These are phyloP conservation scores for Drosophila nigritarsus DNA, from an alignment of 2,888 invertebrate genomes.

Conservation along the genomic window DNA sequence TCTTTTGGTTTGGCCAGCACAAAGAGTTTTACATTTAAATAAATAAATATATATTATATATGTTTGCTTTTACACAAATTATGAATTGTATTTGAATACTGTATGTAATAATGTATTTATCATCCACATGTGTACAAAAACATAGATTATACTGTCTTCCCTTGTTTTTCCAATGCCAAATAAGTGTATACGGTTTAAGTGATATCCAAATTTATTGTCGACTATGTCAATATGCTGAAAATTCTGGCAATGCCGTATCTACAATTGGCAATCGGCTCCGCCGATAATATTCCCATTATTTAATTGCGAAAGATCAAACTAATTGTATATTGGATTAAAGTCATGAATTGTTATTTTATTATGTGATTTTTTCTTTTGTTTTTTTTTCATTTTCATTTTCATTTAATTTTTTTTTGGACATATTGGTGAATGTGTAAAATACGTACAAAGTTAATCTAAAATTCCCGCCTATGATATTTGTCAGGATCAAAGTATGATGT, in stretches of 20 bases:
- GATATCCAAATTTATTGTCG: constrained; percentile 1
- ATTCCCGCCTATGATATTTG: constrained; percentile 98
- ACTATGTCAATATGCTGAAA: not conserved
- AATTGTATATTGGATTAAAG: constrained; percentile 48
- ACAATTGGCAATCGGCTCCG: not conserved
- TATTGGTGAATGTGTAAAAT: constrained; percentile 71
- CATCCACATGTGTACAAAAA: constrained; percentile 22
- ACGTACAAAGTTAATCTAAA: constrained; percentile 87
- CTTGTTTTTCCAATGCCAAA: constrained; percentile 33
- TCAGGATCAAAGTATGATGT: constrained; percentile 99
- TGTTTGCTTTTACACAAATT: constrained; percentile 17
- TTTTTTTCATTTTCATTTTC: constrained; percentile 21
- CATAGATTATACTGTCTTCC: constrained; percentile 17
- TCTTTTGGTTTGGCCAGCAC: not conserved
- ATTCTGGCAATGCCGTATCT: not conserved
- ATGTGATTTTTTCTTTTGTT: constrained; percentile 25
- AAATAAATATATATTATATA: constrained; percentile 11
- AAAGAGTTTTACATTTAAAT: constrained; percentile 1
- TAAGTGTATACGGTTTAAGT: constrained; percentile 24
- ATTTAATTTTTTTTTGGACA: constrained; percentile 56
- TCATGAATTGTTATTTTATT: constrained; percentile 51
- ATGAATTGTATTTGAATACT: constrained; percentile 31
- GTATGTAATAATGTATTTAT: constrained; percentile 36
- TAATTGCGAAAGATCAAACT: constrained; percentile 13
- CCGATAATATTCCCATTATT: not conserved